phyloP scores from a whole-genome alignment of 2,888 invertebrate species.

The Xanthorhoe spadicearia region DNA sequence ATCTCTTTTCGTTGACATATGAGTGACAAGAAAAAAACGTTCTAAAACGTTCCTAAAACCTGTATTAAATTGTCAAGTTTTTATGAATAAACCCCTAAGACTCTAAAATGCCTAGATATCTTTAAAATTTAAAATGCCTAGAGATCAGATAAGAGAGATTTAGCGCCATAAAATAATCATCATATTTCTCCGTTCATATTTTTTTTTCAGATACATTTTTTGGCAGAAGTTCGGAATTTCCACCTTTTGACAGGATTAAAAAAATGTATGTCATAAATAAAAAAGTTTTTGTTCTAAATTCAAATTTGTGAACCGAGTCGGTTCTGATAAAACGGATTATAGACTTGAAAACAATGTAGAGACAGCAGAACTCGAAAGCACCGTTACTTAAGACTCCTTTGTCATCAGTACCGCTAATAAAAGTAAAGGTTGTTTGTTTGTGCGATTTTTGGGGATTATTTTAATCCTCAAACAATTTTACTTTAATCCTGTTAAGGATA shows the following conservation, averaged over 20 bases:
- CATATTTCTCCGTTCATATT: background rate
- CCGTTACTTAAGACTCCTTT: slow-evolving; percentile 17
- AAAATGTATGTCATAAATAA: background rate
- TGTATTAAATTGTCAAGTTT: too few relatives aligned
- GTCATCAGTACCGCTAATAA: slow-evolving; percentile 39
- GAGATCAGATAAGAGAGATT: too few relatives aligned
- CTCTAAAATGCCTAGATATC: too few relatives aligned
- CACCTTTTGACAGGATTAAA: slow-evolving; percentile 30
- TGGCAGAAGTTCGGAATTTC: background rate
- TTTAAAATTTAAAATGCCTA: too few relatives aligned
- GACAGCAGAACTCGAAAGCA: background rate
- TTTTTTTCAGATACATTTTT: background rate
- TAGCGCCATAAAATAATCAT: slow-evolving; percentile 3
- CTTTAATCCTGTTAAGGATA: background rate
- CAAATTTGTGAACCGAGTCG: background rate
- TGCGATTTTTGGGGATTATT: slow-evolving; percentile 39
- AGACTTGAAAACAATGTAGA: background rate
- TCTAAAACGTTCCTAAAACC: too few relatives aligned
- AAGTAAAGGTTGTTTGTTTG: slow-evolving; percentile 42
- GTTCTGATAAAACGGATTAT: background rate
- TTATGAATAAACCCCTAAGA: too few relatives aligned
- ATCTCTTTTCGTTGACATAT: too few relatives aligned
- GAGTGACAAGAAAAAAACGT: too few relatives aligned
- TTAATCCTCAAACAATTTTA: slow-evolving; percentile 35
- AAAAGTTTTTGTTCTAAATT: background rate